These are phyloP conservation scores for Teleiodes luculella DNA, from an alignment of 2,888 invertebrate species.

Conservation along the genomic window DNA sequence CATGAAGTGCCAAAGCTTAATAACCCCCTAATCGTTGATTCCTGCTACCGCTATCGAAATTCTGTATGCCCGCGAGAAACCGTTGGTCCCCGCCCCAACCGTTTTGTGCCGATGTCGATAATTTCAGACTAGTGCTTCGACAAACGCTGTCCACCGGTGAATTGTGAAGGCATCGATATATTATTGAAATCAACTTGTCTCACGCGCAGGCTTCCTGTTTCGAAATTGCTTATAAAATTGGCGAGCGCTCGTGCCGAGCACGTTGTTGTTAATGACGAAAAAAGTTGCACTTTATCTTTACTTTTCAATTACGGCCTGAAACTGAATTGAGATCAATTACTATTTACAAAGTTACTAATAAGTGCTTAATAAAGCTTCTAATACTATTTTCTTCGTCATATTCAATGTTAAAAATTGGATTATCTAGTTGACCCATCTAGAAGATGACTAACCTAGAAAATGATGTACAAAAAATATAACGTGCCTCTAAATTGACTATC, in stretches of 20 bases:
- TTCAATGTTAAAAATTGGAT: no score
- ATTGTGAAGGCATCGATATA: conserved; percentile 69
- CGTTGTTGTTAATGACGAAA: conserved; percentile 58
- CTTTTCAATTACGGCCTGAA: conserved; percentile 65
- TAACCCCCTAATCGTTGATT: conserved; percentile 56
- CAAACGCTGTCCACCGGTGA: conserved; percentile 56
- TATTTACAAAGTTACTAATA: conserved; percentile 1
- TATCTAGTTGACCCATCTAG: no score
- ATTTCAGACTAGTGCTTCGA: conserved; percentile 58
- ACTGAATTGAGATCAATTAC: conserved; percentile 54
- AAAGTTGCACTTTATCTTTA: conserved; percentile 38
- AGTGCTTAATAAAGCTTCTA: no score
- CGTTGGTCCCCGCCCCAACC: conserved; percentile 63
- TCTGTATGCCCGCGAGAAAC: conserved; percentile 49
- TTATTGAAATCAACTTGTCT: conserved; percentile 72
- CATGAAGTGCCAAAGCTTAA: conserved; percentile 48
- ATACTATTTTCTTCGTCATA: no score
- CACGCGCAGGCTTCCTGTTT: conserved; percentile 63
- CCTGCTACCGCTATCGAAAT: conserved; percentile 63
- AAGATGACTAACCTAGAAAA: no score
- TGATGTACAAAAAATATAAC: no score
- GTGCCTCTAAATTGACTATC: no score
- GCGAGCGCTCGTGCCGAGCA: conserved; percentile 64
- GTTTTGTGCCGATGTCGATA: conserved; percentile 66
- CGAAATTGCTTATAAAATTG: conserved; percentile 73